phyloP scores from a whole-genome alignment of 2,888 invertebrate genomes.

The Euzetes globulus region DNA sequence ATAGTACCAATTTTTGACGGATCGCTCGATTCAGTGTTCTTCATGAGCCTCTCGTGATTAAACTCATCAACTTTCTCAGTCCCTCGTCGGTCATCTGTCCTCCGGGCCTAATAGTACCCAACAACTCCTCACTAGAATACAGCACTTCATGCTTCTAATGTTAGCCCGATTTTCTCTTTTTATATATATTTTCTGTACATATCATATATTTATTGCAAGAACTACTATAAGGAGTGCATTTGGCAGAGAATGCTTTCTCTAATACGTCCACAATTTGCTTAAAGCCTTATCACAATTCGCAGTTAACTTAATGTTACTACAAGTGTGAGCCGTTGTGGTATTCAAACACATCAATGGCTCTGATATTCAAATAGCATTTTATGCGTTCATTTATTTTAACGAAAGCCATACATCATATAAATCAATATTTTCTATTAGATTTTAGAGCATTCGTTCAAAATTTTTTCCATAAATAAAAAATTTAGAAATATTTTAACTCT shows the following conservation, averaged over 20 bases:
- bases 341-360: conserved; percentile 15
- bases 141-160: not conserved
- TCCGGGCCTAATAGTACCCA: not conserved
- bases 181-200: no score
- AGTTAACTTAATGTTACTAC: conserved; percentile 21
- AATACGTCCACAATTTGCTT: not conserved
- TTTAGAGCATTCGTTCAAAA: not conserved
- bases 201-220: not conserved
- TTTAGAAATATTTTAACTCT: no score
- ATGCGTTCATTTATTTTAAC: conserved; percentile 19
- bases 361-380: conserved; percentile 9
- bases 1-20: conserved; percentile 17
- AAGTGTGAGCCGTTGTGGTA: conserved; percentile 2
- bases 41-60: conserved; percentile 15
- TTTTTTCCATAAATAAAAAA: no score
- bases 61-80: conserved; percentile 16
- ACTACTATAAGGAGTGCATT: not conserved
- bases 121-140: not conserved
- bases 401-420: not conserved
- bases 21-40: not conserved
- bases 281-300: conserved; percentile 20
- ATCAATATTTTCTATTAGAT: not conserved
- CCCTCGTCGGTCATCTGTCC: conserved; percentile 16
- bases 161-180: not conserved
- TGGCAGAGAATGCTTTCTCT: not conserved